Conservation (phyloP, 2,113 vertebrate species). For the Semicossyphus pulcher region DNA sequence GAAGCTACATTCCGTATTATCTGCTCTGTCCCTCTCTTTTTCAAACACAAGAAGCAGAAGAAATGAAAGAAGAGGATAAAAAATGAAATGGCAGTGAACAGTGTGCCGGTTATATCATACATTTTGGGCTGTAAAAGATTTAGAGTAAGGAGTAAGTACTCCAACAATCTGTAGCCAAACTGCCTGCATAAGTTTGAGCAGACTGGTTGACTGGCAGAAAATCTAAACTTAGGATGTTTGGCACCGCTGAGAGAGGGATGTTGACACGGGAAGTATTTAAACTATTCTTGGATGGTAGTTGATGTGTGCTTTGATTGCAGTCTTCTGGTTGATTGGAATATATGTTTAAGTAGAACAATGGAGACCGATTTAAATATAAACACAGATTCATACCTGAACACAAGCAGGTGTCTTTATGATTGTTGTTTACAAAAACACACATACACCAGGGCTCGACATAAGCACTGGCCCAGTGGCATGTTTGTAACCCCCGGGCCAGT, state of each 20-base stretch:
- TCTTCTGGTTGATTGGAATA: not conserved
- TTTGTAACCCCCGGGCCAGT: too few relatives aligned
- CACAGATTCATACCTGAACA: not conserved
- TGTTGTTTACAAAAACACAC: too few relatives aligned
- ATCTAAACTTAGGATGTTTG: conserved; percentile 19
- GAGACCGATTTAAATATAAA: not conserved
- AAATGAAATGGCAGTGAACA: not conserved
- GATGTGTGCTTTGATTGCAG: conserved; percentile 2
- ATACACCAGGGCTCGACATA: too few relatives aligned
- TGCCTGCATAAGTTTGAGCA: conserved; percentile 7
- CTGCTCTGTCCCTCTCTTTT: conserved; percentile 2
- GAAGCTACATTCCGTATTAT: conserved; percentile 22
- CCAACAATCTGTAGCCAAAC: too few relatives aligned
- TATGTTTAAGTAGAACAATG: not conserved
- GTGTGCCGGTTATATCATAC: not conserved
- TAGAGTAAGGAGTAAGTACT: not conserved
- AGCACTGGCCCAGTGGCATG: too few relatives aligned
- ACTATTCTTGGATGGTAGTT: conserved; percentile 4
- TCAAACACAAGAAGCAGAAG: conserved; percentile 6
- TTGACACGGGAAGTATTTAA: conserved; percentile 6
- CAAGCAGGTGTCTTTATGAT: not conserved
- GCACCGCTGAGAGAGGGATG: not conserved
- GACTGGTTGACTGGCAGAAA: not conserved
- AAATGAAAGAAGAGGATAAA: not conserved
- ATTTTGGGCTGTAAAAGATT: not conserved